A percentile compares a stretch with the other conserved stretches of the same genome.
Conservation (phyloP, 2,797 vertebrate genomes). For the Danio albolineatus region DNA sequence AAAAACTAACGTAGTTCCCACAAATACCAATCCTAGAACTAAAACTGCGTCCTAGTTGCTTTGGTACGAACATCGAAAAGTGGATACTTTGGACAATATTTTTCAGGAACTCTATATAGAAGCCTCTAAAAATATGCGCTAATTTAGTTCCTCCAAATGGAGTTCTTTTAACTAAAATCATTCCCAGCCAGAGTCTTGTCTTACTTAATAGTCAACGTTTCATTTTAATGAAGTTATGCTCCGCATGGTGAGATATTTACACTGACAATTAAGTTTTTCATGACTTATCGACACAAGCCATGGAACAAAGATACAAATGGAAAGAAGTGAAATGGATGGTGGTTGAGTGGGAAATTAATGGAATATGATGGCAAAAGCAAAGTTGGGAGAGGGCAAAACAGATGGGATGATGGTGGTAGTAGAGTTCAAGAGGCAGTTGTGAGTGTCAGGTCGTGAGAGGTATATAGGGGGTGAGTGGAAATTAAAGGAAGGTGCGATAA, state of each 20-base stretch:
- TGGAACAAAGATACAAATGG: background rate
- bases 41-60: too few relatives aligned
- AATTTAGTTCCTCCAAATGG: too few relatives aligned
- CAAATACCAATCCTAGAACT: too few relatives aligned
- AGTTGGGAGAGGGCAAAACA: conserved; percentile 25
- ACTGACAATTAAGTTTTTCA: background rate
- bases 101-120: too few relatives aligned
- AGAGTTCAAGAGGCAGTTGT: conserved; percentile 35
- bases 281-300: background rate
- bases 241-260: too few relatives aligned
- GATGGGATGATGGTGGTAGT: conserved; percentile 19
- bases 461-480: conserved; percentile 1
- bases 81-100: too few relatives aligned
- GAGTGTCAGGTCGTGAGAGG: conserved; percentile 13
- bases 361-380: background rate
- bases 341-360: background rate
- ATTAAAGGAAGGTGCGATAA: conserved; percentile 10
- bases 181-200: too few relatives aligned
- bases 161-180: too few relatives aligned
- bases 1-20: too few relatives aligned
- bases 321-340: background rate
- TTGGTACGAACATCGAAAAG: too few relatives aligned
- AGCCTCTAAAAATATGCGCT: too few relatives aligned
- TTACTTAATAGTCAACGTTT: too few relatives aligned
- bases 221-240: background rate